These are phyloP conservation scores for Neolamprologus caudopunctatus DNA, from an alignment of 2,113 vertebrate species.

Conservation along the genomic window DNA sequence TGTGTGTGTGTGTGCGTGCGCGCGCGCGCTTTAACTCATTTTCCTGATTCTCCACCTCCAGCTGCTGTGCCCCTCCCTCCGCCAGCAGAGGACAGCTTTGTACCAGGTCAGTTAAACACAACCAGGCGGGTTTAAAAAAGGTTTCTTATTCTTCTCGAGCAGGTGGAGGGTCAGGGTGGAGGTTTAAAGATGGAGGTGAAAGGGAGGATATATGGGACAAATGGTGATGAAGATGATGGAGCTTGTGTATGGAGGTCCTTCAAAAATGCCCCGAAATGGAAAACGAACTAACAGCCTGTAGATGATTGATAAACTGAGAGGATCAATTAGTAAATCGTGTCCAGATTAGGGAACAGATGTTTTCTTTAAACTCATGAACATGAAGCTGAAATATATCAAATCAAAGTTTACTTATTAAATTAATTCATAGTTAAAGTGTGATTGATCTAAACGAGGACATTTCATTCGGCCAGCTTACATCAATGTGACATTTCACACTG, in stretches of 20 bases:
- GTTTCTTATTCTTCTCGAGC: too few relatives aligned
- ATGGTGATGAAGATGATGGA: neutral
- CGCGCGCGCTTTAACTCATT: rapidly evolving
- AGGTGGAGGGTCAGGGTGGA: rapidly evolving
- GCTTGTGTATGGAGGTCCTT: neutral
- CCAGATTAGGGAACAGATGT: rapidly evolving
- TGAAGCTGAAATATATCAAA: neutral
- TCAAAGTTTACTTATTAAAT: neutral
- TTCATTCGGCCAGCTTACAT: neutral
- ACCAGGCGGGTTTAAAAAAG: neutral
- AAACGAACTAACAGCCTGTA: rapidly evolving
- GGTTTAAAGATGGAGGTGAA: neutral
- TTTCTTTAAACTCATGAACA: neutral
- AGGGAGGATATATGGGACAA: neutral
- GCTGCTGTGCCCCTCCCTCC: slow-evolving; percentile 42
- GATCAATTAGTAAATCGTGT: neutral
- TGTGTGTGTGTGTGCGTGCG: neutral
- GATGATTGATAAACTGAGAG: neutral
- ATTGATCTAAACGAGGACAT: rapidly evolving
- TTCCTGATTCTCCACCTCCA: neutral
- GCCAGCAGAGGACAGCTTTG: slow-evolving; percentile 17
- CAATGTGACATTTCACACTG: rapidly evolving
- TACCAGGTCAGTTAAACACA: slow-evolving; percentile 31
- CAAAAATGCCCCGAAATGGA: neutral
- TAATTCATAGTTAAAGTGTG: rapidly evolving